Evolutionary conservation across 2,113 vertebrate genomes (phyloP).

Genomic region (Himantopus leucocephalus): DNA sequence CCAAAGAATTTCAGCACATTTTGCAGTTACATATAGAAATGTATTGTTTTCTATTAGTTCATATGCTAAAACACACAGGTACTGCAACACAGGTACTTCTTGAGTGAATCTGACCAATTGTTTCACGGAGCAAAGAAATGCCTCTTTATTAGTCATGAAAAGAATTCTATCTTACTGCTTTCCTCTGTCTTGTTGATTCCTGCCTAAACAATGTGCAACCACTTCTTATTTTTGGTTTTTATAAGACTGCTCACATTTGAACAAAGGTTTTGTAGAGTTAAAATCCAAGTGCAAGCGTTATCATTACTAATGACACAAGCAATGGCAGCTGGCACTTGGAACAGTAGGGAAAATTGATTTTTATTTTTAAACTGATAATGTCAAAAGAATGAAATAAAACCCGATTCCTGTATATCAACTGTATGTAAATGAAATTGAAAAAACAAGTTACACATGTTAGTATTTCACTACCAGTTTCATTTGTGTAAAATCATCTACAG

Average conservation of each 20-base stretch:
- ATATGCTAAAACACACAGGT: not conserved
- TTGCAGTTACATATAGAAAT: not conserved
- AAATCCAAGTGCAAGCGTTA: not conserved
- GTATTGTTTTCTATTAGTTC: not conserved
- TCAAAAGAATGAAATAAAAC: not conserved
- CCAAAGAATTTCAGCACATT: not conserved
- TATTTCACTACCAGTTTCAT: not conserved
- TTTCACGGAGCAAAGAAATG: not conserved
- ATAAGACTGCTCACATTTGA: not conserved
- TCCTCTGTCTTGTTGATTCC: not conserved
- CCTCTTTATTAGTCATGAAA: not conserved
- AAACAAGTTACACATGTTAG: not conserved
- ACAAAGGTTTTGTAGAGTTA: not conserved
- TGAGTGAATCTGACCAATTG: not conserved
- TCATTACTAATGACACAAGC: not conserved
- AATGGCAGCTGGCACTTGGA: not conserved
- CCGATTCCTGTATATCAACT: not conserved
- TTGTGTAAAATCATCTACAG: not conserved
- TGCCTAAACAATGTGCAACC: not conserved
- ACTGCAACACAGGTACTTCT: not conserved
- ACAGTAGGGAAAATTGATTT: not conserved
- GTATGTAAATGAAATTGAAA: not conserved
- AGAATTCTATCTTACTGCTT: not conserved
- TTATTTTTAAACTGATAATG: not conserved
- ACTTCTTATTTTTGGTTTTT: not conserved